phyloP scores from a whole-genome alignment of 1,140 invertebrate genomes.

The Armadillidium nasatum region DNA sequence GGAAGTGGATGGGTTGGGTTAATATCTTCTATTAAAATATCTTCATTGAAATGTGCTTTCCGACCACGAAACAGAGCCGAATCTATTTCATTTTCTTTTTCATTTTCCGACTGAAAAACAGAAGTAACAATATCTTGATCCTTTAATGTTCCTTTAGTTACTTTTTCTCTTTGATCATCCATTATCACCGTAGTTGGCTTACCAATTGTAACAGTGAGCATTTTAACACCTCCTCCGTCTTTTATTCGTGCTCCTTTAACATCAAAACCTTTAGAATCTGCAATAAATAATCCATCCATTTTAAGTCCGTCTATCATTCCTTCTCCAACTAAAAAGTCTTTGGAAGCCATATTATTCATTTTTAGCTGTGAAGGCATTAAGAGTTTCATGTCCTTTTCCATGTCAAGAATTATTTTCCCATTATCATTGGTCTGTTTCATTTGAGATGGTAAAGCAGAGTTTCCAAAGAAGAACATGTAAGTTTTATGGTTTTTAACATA shows the following conservation, averaged over 20 bases:
- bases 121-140: neutral
- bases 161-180: neutral
- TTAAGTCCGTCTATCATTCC: constrained; percentile 45
- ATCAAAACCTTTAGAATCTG: constrained; percentile 45
- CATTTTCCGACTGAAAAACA: constrained; percentile 4
- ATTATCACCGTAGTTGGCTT: neutral
- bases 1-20: constrained; percentile 35
- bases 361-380: constrained; percentile 44
- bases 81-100: constrained; percentile 40
- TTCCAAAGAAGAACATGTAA: constrained; percentile 49
- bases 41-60: constrained; percentile 29
- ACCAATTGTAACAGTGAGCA: constrained; percentile 46
- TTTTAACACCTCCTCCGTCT: constrained; percentile 42
- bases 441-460: constrained; percentile 41
- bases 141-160: neutral
- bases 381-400: constrained; percentile 46
- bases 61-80: constrained; percentile 27
- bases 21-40: constrained; percentile 39
- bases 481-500: constrained; percentile 48
- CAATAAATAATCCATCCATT: constrained; percentile 48
- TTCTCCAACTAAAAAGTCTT: constrained; percentile 37
- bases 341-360: constrained; percentile 25
- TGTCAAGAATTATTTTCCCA: constrained; percentile 45
- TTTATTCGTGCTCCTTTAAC: constrained; percentile 39
- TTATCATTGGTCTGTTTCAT: constrained; percentile 44